A percentile compares a stretch with the other conserved stretches of the same genome.
phyloP scores from a whole-genome alignment of 2,888 invertebrate genomes.

The Trichopoda pennipes region DNA sequence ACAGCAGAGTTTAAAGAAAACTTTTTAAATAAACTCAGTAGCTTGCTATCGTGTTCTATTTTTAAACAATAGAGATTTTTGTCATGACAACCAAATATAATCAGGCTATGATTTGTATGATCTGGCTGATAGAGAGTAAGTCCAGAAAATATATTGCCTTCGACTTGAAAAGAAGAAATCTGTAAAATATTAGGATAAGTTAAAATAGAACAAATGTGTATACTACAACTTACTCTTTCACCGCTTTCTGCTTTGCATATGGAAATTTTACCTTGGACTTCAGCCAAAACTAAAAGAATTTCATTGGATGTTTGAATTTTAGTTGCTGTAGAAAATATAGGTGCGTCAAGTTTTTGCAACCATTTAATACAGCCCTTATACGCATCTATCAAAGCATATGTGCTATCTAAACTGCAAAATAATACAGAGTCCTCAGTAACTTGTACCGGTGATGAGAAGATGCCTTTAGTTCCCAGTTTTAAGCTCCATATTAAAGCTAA shows the following conservation, averaged over 20 bases:
- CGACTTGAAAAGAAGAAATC: conserved; percentile 84
- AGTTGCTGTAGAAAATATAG: conserved; percentile 84
- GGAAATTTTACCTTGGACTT: conserved; percentile 82
- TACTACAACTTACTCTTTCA: conserved; percentile 68
- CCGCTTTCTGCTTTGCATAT: conserved; percentile 72
- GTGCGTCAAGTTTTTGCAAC: conserved; percentile 81
- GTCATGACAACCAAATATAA: conserved; percentile 89
- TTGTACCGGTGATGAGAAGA: conserved; percentile 82
- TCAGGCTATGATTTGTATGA: conserved; percentile 78
- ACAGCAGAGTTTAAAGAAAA: conserved; percentile 83
- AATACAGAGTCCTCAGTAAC: conserved; percentile 75
- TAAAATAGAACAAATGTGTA: background rate
- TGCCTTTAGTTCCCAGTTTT: conserved; percentile 81
- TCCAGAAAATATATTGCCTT: conserved; percentile 88
- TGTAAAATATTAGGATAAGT: conserved; percentile 75
- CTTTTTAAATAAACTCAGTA: conserved; percentile 82
- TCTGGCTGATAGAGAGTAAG: conserved; percentile 77
- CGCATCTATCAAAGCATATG: conserved; percentile 81
- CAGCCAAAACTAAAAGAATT: conserved; percentile 74
- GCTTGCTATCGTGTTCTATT: conserved; percentile 74
- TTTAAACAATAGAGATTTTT: conserved; percentile 85
- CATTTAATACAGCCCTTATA: conserved; percentile 82
- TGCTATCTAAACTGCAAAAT: conserved; percentile 83
- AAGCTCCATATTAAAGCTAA: conserved; percentile 72
- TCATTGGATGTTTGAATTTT: conserved; percentile 69